Conservation (phyloP, 2,888 invertebrate species). For the Pachycephus smyrnensis region DNA sequence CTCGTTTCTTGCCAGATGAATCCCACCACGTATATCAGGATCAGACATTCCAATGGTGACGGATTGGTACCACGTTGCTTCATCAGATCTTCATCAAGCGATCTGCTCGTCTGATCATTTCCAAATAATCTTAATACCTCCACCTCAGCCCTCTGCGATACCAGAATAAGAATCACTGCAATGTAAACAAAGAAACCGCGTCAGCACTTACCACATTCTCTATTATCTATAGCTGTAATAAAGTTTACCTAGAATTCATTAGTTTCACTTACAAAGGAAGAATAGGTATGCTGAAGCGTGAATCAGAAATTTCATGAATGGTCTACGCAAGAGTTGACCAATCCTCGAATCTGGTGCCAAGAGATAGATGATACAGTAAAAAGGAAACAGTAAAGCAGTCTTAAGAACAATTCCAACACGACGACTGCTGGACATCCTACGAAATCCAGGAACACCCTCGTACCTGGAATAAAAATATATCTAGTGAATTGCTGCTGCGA, state of each 20-base stretch:
- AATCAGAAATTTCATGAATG: constrained; percentile 96
- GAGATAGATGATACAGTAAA: constrained; percentile 89
- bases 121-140: constrained; percentile 80
- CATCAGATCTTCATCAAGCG: constrained; percentile 73
- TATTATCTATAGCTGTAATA: neutral
- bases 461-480: constrained; percentile 68
- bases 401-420: constrained; percentile 80
- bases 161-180: constrained; percentile 89
- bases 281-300: constrained; percentile 95
- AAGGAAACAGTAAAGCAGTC: constrained; percentile 87
- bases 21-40: constrained; percentile 87
- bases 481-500: neutral
- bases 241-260: neutral
- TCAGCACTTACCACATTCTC: neutral
- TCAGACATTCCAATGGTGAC: constrained; percentile 84
- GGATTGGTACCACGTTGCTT: constrained; percentile 89
- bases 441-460: constrained; percentile 93
- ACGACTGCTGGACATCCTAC: constrained; percentile 80
- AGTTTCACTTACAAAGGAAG: constrained; percentile 83
- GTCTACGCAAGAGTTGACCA: constrained; percentile 89
- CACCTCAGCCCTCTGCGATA: constrained; percentile 90
- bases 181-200: constrained; percentile 24
- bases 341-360: constrained; percentile 83
- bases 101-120: constrained; percentile 75
- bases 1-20: constrained; percentile 94